Percentiles rank a stretch among this genome's conserved stretches.
phyloP scores from a whole-genome alignment of 2,797 vertebrate species.

The Scyliorhinus canicula region DNA sequence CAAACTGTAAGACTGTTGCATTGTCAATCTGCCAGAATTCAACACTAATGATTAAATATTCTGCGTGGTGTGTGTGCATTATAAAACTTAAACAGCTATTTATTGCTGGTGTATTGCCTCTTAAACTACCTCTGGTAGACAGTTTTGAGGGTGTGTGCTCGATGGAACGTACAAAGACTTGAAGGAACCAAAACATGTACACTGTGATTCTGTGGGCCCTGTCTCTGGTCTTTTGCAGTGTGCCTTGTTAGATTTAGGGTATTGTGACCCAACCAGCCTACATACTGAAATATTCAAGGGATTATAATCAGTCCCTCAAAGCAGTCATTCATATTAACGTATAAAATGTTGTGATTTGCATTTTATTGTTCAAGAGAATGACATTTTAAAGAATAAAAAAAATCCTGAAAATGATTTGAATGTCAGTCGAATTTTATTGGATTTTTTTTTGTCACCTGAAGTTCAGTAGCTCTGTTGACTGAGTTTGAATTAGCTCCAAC shows the following conservation, averaged over 20 bases:
- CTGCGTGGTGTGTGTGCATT: background rate
- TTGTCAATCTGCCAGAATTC: background rate
- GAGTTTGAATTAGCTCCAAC: background rate
- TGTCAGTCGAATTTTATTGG: background rate
- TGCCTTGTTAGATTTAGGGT: slow-evolving; percentile 10
- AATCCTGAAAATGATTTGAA: background rate
- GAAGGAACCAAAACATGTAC: background rate
- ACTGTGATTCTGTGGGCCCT: background rate
- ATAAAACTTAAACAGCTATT: slow-evolving; percentile 5
- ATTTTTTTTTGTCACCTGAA: background rate
- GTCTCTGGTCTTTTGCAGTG: background rate
- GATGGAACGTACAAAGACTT: background rate
- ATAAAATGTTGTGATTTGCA: background rate
- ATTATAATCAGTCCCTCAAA: background rate
- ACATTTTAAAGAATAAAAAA: slow-evolving; percentile 8
- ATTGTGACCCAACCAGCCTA: background rate
- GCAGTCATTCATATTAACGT: background rate
- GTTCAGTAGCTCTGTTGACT: background rate
- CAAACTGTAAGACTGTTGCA: background rate
- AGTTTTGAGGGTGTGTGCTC: background rate
- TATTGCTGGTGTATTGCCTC: background rate
- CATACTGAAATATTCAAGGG: background rate
- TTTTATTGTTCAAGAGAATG: background rate
- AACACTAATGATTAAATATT: background rate
- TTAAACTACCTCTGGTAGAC: background rate